These are phyloP conservation scores for Phyllostomus discolor DNA, from an alignment of 2,113 vertebrate species.

Conservation along the genomic window DNA sequence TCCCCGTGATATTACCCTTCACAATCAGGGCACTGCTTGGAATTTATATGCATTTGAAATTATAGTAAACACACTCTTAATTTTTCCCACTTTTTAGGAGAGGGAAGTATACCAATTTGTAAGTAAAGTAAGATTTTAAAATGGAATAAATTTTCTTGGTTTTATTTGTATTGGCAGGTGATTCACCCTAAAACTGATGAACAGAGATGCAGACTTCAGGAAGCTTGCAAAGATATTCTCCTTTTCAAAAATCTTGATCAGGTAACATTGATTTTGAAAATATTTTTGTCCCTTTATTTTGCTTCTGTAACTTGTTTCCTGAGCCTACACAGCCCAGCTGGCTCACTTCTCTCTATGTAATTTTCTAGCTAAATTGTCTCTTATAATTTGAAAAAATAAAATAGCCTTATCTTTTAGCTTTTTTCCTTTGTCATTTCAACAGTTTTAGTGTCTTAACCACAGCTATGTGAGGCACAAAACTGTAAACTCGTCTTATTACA, in stretches of 20 bases:
- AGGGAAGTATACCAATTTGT: conserved; percentile 30
- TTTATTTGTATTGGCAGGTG: conserved; percentile 79
- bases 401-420: background rate
- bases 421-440: background rate
- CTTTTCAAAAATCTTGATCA: conserved; percentile 98
- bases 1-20: background rate
- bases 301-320: too few relatives aligned
- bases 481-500: background rate
- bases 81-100: background rate
- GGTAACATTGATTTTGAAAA: conserved; percentile 78
- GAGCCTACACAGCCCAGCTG: too few relatives aligned
- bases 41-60: conserved; percentile 4
- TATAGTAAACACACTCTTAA: background rate
- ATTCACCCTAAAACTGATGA: conserved; percentile 98
- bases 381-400: background rate
- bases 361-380: too few relatives aligned
- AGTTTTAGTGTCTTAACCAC: background rate
- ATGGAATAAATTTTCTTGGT: conserved; percentile 22
- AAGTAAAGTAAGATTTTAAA: background rate
- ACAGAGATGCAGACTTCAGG: conserved; percentile 95
- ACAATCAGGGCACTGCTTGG: background rate
- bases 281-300: background rate
- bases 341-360: too few relatives aligned
- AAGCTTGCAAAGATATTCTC: conserved; percentile 97
- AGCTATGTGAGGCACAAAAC: background rate